A percentile compares a stretch with the other conserved stretches of the same genome.
These are phyloP conservation scores for Choreutis nemorana DNA, from an alignment of 2,888 invertebrate genomes.

Conservation along the genomic window DNA sequence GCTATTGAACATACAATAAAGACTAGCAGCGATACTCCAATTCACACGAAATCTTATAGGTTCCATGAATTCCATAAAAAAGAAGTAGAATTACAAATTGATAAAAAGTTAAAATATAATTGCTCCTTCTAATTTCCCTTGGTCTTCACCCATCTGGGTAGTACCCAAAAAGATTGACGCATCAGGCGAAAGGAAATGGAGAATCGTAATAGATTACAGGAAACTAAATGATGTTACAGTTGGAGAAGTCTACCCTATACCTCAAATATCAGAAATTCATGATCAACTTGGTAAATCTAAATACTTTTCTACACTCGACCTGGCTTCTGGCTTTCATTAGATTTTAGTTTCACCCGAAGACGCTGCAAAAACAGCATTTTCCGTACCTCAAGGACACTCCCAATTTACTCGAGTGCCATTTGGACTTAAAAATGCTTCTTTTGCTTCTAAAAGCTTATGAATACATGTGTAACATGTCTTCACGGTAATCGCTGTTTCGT, in stretches of 20 bases:
- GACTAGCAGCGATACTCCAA: conserved; percentile 4
- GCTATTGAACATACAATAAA: conserved; percentile 1
- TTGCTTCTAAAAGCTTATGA: neutral
- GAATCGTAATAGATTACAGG: conserved; percentile 17
- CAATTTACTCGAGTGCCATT: conserved; percentile 4
- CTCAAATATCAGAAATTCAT: conserved; percentile 3
- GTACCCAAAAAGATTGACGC: conserved; percentile 7
- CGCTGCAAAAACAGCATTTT: conserved; percentile 1
- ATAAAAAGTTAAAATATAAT: neutral
- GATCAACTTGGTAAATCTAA: conserved; percentile 4
- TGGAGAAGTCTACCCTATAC: conserved; percentile 5
- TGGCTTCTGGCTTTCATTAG: conserved; percentile 2
- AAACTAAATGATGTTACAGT: conserved; percentile 6
- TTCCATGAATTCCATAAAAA: conserved; percentile 12
- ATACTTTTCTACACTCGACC: conserved; percentile 3
- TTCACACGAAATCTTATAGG: conserved; percentile 13
- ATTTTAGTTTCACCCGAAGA: neutral
- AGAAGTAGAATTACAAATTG: neutral
- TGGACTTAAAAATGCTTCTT: conserved; percentile 1
- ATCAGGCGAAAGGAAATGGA: conserved; percentile 13
- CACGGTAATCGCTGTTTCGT: neutral
- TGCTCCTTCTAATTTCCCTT: conserved; percentile 3
- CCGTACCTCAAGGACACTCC: conserved; percentile 4
- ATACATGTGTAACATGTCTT: neutral
- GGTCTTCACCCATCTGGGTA: conserved; percentile 9